These are phyloP conservation scores for Wasmannia auropunctata DNA, from an alignment of 1,140 invertebrate genomes.

Conservation along the genomic window DNA sequence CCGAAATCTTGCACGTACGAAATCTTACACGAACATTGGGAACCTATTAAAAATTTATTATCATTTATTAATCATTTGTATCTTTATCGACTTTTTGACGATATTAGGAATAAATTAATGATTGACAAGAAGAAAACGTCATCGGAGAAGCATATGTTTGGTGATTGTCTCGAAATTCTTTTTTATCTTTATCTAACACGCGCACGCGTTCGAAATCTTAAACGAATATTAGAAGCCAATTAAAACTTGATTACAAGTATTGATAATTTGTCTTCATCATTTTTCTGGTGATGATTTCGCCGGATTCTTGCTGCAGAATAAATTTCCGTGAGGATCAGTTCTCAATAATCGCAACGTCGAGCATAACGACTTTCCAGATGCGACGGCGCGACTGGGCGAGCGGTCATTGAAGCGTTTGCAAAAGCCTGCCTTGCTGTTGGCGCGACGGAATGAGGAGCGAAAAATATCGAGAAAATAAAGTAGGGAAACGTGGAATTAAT, in stretches of 20 bases:
- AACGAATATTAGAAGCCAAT: too few species aligned
- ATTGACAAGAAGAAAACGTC: not conserved
- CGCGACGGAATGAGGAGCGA: constrained; percentile 66
- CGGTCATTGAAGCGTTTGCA: constrained; percentile 68
- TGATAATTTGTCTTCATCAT: too few species aligned
- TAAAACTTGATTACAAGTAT: too few species aligned
- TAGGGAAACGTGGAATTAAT: constrained; percentile 77
- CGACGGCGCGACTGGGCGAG: constrained; percentile 45
- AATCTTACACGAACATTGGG: not conserved
- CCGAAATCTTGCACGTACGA: too few species aligned
- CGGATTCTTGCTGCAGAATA: not conserved
- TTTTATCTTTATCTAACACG: too few species aligned
- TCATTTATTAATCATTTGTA: not conserved
- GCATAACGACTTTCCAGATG: constrained; percentile 48
- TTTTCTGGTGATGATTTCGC: constrained; percentile 25
- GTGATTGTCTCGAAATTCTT: not conserved
- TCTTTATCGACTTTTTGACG: not conserved
- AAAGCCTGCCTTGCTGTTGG: constrained; percentile 57
- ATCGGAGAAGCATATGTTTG: not conserved
- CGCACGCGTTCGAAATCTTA: too few species aligned
- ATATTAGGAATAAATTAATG: not conserved
- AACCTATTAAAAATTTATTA: not conserved
- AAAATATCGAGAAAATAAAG: constrained; percentile 62
- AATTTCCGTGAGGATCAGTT: constrained; percentile 25
- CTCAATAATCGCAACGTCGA: constrained; percentile 63